phyloP scores from a whole-genome alignment of 2,113 vertebrate genomes.

The Gorsachius goisagi region DNA sequence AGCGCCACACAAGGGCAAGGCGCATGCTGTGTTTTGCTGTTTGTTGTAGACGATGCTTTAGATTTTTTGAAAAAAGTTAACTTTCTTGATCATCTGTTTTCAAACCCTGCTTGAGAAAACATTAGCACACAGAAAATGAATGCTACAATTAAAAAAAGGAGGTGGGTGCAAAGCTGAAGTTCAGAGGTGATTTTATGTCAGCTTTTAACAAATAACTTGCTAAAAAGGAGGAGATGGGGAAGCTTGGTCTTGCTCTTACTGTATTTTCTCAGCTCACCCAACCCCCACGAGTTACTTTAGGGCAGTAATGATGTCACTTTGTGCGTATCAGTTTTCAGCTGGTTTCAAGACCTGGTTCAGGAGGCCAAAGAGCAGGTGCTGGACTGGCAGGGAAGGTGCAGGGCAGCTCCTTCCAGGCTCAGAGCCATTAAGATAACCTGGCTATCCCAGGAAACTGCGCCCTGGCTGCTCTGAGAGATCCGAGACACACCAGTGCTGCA shows the following conservation, averaged over 20 bases:
- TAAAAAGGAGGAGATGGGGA: neutral
- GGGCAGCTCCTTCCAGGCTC: neutral
- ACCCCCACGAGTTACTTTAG: neutral
- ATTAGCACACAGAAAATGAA: neutral
- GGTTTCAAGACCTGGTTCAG: neutral
- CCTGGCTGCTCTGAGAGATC: neutral
- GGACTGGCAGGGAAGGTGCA: accelerated
- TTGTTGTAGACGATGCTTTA: neutral
- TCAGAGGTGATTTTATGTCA: neutral
- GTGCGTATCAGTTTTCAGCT: accelerated
- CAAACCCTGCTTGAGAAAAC: neutral
- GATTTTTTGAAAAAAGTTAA: neutral
- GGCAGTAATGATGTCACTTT: accelerated
- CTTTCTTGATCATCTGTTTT: neutral
- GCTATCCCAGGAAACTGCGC: accelerated
- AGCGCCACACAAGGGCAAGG: accelerated
- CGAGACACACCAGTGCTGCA: accelerated
- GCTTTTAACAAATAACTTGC: neutral
- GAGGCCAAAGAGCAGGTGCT: neutral
- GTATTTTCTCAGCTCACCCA: neutral
- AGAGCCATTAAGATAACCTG: too few relatives aligned
- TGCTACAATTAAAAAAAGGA: neutral
- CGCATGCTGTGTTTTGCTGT: accelerated
- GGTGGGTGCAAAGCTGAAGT: neutral
- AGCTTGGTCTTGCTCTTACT: neutral